Evolutionary conservation across 2,797 vertebrate genomes (phyloP), one percentile per base, ranked within the genome.

Genomic region (Telmatherina bonti): DNA sequence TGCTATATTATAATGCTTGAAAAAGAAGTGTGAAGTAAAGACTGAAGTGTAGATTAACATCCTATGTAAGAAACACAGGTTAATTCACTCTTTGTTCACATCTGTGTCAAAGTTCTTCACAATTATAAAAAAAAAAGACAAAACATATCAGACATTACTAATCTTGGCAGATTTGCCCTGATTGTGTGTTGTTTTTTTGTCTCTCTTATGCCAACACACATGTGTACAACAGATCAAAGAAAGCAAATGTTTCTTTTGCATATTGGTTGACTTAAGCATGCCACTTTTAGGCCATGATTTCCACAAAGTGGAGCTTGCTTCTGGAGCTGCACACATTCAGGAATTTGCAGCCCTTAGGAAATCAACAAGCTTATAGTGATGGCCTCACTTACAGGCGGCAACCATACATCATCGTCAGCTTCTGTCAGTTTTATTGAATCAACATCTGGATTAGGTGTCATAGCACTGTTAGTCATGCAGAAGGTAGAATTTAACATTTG

Each of bases 331-430:
- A 75, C 58, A 72, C 43, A 62, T 70, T 67, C 70, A 53, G 53
- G 49, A 72, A 74, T 83, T 76, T 16, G n/a, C 78, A 78, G 72
- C 82, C 82, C 55, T 74, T 73, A 51, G 79, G 62, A 83, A 62
- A 59, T 52, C 16, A 77, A 55, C 64, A 54, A 58, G 51, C 71
- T 67, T 63, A 15, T 71, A 72, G 53, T 57, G 70, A 15, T 33
- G 60, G 61, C 69, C 61, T 76, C 67, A 68, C 60, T 67, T 75
- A 51, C 71, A 71, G 61, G 65, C 59, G 61, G 63, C 58, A 43
- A 27, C 35, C 76, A 71, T 70, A 66, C 60, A 69, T 41, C 43
- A 47, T 62, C 15, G 8, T 73, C 59, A 56, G 66, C 62, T 41
- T 45, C 68, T 72, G 79, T 71, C 72, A 72, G 43, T 71, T 81